These are phyloP conservation scores for Venusia cambrica DNA, from an alignment of 2,888 invertebrate genomes.

Conservation along the genomic window DNA sequence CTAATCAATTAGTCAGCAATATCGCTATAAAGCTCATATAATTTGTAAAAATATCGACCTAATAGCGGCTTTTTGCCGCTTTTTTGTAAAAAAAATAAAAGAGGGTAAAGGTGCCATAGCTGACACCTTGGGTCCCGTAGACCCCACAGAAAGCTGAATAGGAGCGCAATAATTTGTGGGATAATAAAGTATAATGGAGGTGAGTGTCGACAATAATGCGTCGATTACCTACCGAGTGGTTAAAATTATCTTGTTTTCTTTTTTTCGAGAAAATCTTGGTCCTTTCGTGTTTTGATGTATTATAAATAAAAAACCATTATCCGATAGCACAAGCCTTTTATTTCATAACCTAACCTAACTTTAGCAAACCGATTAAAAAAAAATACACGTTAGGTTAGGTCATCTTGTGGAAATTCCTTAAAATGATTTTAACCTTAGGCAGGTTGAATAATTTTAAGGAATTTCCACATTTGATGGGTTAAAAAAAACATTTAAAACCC, in stretches of 20 bases:
- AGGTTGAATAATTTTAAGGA: too few species aligned
- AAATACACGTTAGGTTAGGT: too few species aligned
- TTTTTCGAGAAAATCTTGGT: too few species aligned
- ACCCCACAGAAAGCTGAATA: conserved; percentile 70
- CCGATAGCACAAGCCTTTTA: too few species aligned
- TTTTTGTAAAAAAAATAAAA: conserved; percentile 68
- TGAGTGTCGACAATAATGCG: conserved; percentile 38
- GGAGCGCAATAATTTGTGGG: conserved; percentile 65
- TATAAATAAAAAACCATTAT: too few species aligned
- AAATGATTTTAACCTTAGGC: too few species aligned
- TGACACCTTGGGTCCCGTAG: conserved; percentile 78
- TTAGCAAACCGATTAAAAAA: too few species aligned
- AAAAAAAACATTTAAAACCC: too few species aligned
- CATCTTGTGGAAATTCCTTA: too few species aligned
- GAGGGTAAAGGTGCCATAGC: conserved; percentile 71
- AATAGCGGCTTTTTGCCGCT: conserved; percentile 61
- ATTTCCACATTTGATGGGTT: too few species aligned
- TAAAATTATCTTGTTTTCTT: conserved; percentile 7
- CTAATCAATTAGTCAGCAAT: conserved; percentile 75
- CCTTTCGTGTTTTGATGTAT: too few species aligned
- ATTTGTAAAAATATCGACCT: conserved; percentile 51
- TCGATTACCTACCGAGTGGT: conserved; percentile 12
- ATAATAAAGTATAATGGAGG: conserved; percentile 68
- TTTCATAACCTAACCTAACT: too few species aligned
- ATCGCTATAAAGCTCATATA: conserved; percentile 54